Base-by-base conservation (phyloP, 2,797 vertebrate species). In the Eupleurogrammus muticus region DNA sequence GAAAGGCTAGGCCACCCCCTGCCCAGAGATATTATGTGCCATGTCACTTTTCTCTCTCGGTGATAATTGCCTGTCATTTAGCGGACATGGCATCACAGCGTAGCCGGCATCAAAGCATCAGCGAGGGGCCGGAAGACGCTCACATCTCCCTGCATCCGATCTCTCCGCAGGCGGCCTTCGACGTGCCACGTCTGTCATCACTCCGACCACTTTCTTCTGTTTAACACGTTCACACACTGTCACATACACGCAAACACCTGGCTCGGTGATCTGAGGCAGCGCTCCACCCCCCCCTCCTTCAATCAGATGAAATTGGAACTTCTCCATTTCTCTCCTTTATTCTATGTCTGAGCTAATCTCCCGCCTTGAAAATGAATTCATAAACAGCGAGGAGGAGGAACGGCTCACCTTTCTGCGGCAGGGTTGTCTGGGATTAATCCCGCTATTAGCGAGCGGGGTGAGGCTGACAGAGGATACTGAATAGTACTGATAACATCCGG, bases 111-210 rank as follows among this genome's bases (percentile, higher is more conserved):
- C 72, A 95, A 63, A 2, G 94, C 95, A 34, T 94, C 94, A 0
- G 92, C 93, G 82, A 95, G 93, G 0, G 94, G 95, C 86, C 94
- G 93, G 66, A 95, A 96, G 70, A 93, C 93, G 3, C 93, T 92
- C 53, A 95, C 92, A 12, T 94, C 94, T 82, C 95, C 94, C 0
- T 95, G 95, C 90, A 93, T 93, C 69, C 94, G 95, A 89, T 94
- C 28, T 28, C 28, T 28, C 28, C 28, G 28, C 28, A 6, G 28
- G 28, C 28, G 28, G 28, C 28, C n/a, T 94, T 54, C 95, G 88
- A 75, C 93, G 94, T 71, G 94, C 94, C 34, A 84, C 71, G 74
- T 95, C 93, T 0, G 95, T 95, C 80, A 40, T 38, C 65, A n/a
- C 61, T 58, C 71, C 54, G 55, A 95, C 86, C 42, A 93, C 94